Evolutionary conservation across 92 coral and sea anemone species (phyloP).

Genomic region (Chrysogorgia sp.): DNA sequence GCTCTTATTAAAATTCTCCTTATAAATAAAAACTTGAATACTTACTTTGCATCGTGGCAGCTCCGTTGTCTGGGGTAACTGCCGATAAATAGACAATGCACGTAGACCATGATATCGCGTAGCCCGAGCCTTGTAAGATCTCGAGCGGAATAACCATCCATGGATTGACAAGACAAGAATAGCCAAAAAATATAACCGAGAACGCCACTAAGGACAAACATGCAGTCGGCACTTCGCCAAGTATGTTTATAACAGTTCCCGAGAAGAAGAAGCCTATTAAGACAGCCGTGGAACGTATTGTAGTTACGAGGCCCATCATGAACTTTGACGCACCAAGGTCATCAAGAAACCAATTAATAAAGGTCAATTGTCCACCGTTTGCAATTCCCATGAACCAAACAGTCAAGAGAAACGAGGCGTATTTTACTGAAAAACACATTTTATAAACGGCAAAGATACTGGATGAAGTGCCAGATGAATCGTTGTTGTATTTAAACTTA

Average conservation of each 20-base stretch:
- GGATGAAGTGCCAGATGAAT: slow-evolving; percentile 28
- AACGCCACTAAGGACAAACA: slow-evolving; percentile 65
- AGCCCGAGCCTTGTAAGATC: slow-evolving; percentile 79
- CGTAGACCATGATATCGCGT: slow-evolving; percentile 92
- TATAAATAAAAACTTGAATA: background rate
- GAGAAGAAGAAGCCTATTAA: slow-evolving; percentile 76
- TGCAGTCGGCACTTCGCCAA: slow-evolving; percentile 66
- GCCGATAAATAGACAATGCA: slow-evolving; percentile 90
- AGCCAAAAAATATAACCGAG: slow-evolving; percentile 72
- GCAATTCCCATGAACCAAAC: slow-evolving; percentile 90
- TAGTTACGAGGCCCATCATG: slow-evolving; percentile 81
- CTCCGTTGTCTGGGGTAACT: slow-evolving; percentile 91
- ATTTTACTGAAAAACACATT: slow-evolving; percentile 70
- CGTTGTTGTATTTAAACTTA: slow-evolving; percentile 74
- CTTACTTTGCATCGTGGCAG: slow-evolving; percentile 98
- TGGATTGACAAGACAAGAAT: slow-evolving; percentile 79
- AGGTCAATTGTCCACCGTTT: slow-evolving; percentile 82
- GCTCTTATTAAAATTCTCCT: background rate
- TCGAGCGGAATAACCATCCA: slow-evolving; percentile 86
- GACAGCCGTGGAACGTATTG: slow-evolving; percentile 70
- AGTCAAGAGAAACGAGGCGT: slow-evolving; percentile 72
- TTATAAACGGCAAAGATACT: slow-evolving; percentile 62
- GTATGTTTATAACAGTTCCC: slow-evolving; percentile 64
- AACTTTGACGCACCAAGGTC: slow-evolving; percentile 90
- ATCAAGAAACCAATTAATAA: slow-evolving; percentile 91